Base-by-base conservation (phyloP, 2,113 vertebrate genomes). In the Heloderma charlesbogerti region DNA sequence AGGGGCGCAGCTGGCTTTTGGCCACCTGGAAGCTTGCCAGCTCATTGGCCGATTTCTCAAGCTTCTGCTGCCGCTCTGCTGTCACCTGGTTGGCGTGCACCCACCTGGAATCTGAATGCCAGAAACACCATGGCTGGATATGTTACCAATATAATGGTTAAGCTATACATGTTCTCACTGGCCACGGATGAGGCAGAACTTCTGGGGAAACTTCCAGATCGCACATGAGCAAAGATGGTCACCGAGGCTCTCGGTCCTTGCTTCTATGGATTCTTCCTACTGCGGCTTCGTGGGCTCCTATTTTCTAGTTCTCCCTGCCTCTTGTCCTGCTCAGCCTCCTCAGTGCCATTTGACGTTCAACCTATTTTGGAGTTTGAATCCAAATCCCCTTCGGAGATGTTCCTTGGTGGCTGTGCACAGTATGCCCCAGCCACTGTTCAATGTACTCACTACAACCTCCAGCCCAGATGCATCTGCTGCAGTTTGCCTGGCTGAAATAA, bases 41-140 rank as follows among this genome's bases (percentile, higher is more conserved):
- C 86, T 98, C 97, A 78, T 98, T 98, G 0, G 96, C 99, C 0
- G 99, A 99, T 63, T 98, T 98, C 95, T 99, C 99, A 88, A 99
- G 97, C 96, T 99, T 98, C 34, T 97, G 97, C 96, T 99, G 99
- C 88, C 99, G 96, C 81, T 98, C 98, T 0, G 97, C 95, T 1
- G 98, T 98, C 3, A 97, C 97, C 96, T 98, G 97, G 88, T 98
- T 99, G 96, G 99, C 98, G 43, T 96, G 96, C 87, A 97, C 97
- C 99, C 99, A 99, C 88, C 98, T 98, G 67, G 97, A 97, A 86
- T 99, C 99, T 99, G 96, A 89, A 89, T 60, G 90, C 51, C 1
- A 69, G 88, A 89, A 95, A 88, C 89, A 69, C 37, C 37, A n/a
- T n/a, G 2, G 91, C 94, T 87, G 67, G 91, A 0, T 0, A 0